Percentiles rank a stretch among this genome's conserved stretches.
These are phyloP conservation scores for Neuroterus valhalla DNA, from an alignment of 1,140 invertebrate genomes.

Conservation along the genomic window DNA sequence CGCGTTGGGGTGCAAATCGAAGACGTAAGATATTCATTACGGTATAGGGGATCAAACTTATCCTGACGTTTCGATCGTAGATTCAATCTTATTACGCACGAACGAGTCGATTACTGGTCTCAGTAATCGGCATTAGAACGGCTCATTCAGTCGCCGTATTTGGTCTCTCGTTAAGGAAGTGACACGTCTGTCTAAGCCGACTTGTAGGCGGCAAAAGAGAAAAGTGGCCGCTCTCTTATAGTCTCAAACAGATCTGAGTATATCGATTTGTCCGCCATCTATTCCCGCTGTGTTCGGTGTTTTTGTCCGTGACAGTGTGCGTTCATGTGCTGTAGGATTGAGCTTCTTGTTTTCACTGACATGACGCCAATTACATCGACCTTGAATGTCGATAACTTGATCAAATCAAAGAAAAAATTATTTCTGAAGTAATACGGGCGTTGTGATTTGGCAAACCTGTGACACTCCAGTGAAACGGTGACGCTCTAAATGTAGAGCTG, in stretches of 20 bases:
- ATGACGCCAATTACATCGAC: not conserved
- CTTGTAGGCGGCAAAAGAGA: slow-evolving; percentile 21
- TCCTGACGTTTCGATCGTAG: slow-evolving; percentile 23
- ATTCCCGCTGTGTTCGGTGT: slow-evolving; percentile 8
- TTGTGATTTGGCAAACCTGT: too few species aligned
- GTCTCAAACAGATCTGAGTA: slow-evolving; percentile 15
- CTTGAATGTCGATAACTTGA: not conserved
- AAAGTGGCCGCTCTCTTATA: slow-evolving; percentile 15
- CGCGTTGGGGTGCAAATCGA: slow-evolving; percentile 9
- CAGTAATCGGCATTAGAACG: slow-evolving; percentile 26
- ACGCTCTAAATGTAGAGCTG: too few species aligned
- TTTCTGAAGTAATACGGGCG: too few species aligned
- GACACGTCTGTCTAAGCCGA: slow-evolving; percentile 21
- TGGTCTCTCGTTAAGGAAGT: slow-evolving; percentile 27
- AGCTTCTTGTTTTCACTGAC: not conserved
- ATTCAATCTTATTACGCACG: slow-evolving; percentile 24
- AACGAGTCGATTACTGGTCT: not conserved
- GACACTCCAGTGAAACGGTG: too few species aligned
- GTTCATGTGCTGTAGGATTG: not conserved
- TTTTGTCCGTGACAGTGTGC: slow-evolving; percentile 19
- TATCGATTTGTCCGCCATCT: slow-evolving; percentile 17
- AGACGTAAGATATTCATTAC: slow-evolving; percentile 24
- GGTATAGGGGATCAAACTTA: slow-evolving; percentile 10
- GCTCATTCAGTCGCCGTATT: slow-evolving; percentile 25
- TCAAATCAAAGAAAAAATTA: not conserved